Conservation (phyloP, 1,140 invertebrate genomes). For the Drosophila insularis region DNA sequence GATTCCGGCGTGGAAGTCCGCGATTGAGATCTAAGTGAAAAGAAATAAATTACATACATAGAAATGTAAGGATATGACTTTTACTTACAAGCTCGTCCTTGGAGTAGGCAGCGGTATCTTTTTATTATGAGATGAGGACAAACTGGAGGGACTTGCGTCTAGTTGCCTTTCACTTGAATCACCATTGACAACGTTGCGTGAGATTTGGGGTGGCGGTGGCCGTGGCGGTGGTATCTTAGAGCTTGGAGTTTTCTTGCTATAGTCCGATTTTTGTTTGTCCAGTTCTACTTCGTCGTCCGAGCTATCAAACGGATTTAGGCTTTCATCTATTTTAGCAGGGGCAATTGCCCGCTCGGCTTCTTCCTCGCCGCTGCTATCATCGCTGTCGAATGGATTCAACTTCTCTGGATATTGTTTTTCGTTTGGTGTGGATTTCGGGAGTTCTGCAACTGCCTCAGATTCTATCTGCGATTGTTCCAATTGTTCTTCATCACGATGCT, state of each 20-base stretch:
- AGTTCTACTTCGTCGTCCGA: slow-evolving; percentile 85
- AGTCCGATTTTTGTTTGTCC: slow-evolving; percentile 33
- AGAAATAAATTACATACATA: background rate
- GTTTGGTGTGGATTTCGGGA: background rate
- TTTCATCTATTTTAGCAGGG: slow-evolving; percentile 41
- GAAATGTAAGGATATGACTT: slow-evolving; percentile 1
- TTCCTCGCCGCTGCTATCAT: slow-evolving; percentile 83
- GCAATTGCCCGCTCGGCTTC: background rate
- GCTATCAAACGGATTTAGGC: slow-evolving; percentile 86
- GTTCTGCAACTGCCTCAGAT: background rate
- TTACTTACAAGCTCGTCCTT: slow-evolving; percentile 83
- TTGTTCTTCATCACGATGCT: slow-evolving; percentile 20
- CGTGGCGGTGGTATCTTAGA: slow-evolving; percentile 50
- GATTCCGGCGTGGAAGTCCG: slow-evolving; percentile 82
- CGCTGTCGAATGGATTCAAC: slow-evolving; percentile 91
- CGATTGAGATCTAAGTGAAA: slow-evolving; percentile 50
- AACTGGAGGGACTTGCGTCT: slow-evolving; percentile 22
- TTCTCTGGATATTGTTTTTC: slow-evolving; percentile 86
- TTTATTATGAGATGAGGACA: slow-evolving; percentile 38
- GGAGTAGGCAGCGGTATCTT: slow-evolving; percentile 85
- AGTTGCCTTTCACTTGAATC: slow-evolving; percentile 66
- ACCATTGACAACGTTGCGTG: slow-evolving; percentile 80
- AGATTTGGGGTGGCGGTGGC: slow-evolving; percentile 58
- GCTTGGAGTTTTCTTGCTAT: background rate
- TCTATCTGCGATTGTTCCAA: slow-evolving; percentile 17